Evolutionary conservation across 2,113 vertebrate genomes (phyloP).

Genomic region (Etheostoma cragini): DNA sequence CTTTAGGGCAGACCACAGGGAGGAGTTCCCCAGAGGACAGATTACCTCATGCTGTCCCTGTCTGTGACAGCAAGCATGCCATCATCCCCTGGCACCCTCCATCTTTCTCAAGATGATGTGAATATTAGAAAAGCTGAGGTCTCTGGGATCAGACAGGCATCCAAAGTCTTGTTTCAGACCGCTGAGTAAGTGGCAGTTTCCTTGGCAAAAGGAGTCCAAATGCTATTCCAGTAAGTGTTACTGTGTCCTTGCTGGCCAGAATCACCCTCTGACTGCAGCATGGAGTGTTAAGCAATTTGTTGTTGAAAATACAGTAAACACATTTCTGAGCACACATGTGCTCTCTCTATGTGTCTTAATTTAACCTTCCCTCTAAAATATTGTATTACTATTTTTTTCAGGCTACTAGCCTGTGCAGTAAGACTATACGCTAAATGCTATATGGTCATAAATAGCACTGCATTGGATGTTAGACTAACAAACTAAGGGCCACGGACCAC

Average conservation of each 20-base stretch:
- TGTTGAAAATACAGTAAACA: not conserved
- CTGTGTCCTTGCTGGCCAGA: conserved; percentile 8
- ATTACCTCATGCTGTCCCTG: conserved; percentile 61
- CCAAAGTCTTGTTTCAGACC: conserved; percentile 16
- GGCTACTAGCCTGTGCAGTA: not conserved
- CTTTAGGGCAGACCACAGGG: conserved; percentile 51
- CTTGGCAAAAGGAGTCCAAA: conserved; percentile 3
- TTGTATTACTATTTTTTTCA: not conserved
- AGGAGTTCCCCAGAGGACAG: conserved; percentile 46
- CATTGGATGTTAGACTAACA: conserved; percentile 33
- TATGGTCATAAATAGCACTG: conserved; percentile 36
- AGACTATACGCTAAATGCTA: not conserved
- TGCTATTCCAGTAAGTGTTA: not conserved
- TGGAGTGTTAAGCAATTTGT: not conserved
- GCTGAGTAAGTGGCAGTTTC: conserved; percentile 10
- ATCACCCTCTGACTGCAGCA: conserved; percentile 14
- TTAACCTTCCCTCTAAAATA: not conserved
- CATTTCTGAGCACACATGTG: not conserved
- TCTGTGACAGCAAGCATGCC: conserved; percentile 36
- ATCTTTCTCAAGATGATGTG: conserved; percentile 41
- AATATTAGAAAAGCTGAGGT: conserved; percentile 49
- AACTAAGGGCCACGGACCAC: conserved; percentile 32
- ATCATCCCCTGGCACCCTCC: conserved; percentile 48
- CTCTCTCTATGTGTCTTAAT: not conserved
- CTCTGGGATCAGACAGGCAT: conserved; percentile 26